A percentile compares a stretch with the other conserved stretches of the same genome.
These are phyloP conservation scores for Pempheris klunzingeri DNA, from an alignment of 2,797 vertebrate genomes.

Conservation along the genomic window DNA sequence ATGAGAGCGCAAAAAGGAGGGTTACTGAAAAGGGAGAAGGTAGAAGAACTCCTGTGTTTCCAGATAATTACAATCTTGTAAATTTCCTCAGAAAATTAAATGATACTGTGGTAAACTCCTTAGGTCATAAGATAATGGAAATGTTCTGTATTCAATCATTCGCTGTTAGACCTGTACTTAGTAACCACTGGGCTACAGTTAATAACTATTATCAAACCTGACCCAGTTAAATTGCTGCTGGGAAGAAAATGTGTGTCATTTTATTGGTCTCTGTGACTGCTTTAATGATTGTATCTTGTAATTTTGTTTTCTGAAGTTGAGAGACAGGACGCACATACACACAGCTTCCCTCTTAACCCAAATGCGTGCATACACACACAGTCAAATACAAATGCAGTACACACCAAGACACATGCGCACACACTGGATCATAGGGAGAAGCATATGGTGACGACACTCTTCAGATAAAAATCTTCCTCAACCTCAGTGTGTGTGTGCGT, in stretches of 20 bases:
- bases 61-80: slow-evolving; percentile 61
- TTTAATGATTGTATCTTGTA: slow-evolving; percentile 12
- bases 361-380: slow-evolving; percentile 3
- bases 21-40: slow-evolving; percentile 39
- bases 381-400: slow-evolving; percentile 4
- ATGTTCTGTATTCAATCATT: slow-evolving; percentile 58
- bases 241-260: slow-evolving; percentile 33
- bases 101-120: slow-evolving; percentile 66
- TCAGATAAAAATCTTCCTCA: slow-evolving; percentile 40
- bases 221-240: slow-evolving; percentile 41
- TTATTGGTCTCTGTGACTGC: slow-evolving; percentile 26
- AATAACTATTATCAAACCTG: slow-evolving; percentile 58
- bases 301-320: neutral
- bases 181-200: slow-evolving; percentile 46
- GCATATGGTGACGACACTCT: slow-evolving; percentile 56
- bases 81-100: slow-evolving; percentile 61
- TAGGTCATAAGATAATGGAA: slow-evolving; percentile 66
- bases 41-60: slow-evolving; percentile 42
- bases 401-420: slow-evolving; percentile 7
- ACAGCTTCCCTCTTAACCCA: neutral
- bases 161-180: slow-evolving; percentile 49
- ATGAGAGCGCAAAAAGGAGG: slow-evolving; percentile 21
- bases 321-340: slow-evolving; percentile 1
- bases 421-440: slow-evolving; percentile 26
- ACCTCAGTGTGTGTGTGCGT: slow-evolving; percentile 10